Conservation (phyloP, 2,888 invertebrate species). For the Agriotes lineatus region DNA sequence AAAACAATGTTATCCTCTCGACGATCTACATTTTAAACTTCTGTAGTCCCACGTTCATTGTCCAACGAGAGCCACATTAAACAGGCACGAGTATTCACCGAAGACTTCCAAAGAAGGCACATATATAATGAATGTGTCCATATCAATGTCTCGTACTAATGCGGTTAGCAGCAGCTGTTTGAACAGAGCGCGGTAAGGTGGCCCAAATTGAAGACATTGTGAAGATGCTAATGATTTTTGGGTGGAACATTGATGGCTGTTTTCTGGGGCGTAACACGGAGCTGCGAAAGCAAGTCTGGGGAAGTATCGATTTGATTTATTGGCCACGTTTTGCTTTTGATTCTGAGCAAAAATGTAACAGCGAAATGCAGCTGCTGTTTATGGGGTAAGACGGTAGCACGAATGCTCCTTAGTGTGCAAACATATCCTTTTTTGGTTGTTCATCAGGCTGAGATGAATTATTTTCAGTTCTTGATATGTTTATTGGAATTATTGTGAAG, state of each 20-base stretch:
- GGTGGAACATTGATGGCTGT: constrained; percentile 29
- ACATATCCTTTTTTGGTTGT: too few relatives aligned
- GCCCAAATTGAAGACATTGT: constrained; percentile 37
- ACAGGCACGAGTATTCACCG: constrained; percentile 29
- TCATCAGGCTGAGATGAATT: too few relatives aligned
- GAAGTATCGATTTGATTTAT: neutral
- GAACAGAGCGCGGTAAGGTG: constrained; percentile 23
- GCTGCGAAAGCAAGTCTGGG: neutral
- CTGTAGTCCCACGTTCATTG: constrained; percentile 2
- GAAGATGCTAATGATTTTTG: constrained; percentile 33
- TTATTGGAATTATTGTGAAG: too few relatives aligned
- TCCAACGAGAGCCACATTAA: constrained; percentile 10
- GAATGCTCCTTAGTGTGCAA: too few relatives aligned
- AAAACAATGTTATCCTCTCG: too few relatives aligned
- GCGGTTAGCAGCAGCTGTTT: constrained; percentile 44
- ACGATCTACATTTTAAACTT: neutral
- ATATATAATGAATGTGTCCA: constrained; percentile 37
- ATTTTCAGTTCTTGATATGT: too few relatives aligned
- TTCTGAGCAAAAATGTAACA: neutral
- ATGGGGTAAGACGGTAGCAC: too few relatives aligned
- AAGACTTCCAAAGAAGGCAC: constrained; percentile 12
- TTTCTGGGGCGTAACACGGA: constrained; percentile 32
- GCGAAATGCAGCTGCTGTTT: neutral
- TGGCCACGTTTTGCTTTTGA: neutral
- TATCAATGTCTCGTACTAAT: constrained; percentile 44